Evolutionary conservation across 2,113 vertebrate genomes (phyloP), one percentile per base, ranked within the genome.

Genomic region (Tinamus guttatus): DNA sequence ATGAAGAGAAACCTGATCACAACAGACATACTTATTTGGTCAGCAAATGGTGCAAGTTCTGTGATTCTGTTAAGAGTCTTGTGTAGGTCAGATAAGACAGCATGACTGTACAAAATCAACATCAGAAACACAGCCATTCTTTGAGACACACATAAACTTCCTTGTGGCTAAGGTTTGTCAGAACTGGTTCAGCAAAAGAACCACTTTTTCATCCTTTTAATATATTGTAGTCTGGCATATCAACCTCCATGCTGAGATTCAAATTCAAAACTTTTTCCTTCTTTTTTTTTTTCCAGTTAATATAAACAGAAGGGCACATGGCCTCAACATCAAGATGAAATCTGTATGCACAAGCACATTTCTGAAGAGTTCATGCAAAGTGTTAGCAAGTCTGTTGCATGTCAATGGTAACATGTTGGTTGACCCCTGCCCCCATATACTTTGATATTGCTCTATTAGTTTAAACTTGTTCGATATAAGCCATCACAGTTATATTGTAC

Each of bases 371-470:
- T 54, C 27, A 32, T 40, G n/a, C 5, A 88, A 91, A 79, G 18
- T 47, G 2, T 52, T 19, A 34, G 20, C 8, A 68, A 49, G 30
- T 45, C 24, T 32, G 9, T 24, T 32, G 21, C 45, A 34, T 22
- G 36, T 36, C 54, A 78, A 28, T 36, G 6, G 1, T 6, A 62
- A 1, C 18, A 43, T 34, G 4, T 21, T 4, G 0, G 19, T 34
- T 38, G 78, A 13, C 20, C 11, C 49, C 21, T 49, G 49, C 49
- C 17, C 9, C 22, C 9, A 27, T 38, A 64, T 30, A 27, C 21
- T 78, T 69, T 62, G 79, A 12, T 32, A 27, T 32, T 56, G 2
- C 30, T 56, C 14, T 40, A 8, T 25, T 41, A 5, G 59, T 82
- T 78, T 43, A 74, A 81, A 78, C 1, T 1, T 4, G 10, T 62